A percentile compares a stretch with the other conserved stretches of the same genome.
Evolutionary conservation across 2,113 vertebrate species (phyloP).

Genomic region (Colius striatus): DNA sequence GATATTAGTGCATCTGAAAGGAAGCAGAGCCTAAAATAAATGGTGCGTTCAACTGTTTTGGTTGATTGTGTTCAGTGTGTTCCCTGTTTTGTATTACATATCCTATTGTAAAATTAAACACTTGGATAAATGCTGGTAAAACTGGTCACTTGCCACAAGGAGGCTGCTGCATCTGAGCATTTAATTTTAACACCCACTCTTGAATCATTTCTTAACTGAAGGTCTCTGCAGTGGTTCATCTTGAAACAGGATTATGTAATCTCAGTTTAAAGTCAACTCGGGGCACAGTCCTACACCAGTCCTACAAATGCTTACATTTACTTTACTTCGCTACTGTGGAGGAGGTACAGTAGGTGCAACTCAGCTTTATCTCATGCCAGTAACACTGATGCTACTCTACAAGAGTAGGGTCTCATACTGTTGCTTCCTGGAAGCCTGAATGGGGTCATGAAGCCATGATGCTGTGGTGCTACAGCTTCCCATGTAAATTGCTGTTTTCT

Average conservation of each 20-base stretch:
- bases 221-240: not conserved
- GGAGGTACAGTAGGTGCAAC: not conserved
- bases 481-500: not conserved
- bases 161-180: not conserved
- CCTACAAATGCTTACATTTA: not conserved
- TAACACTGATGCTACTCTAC: not conserved
- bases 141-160: not conserved
- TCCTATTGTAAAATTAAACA: not conserved
- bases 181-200: not conserved
- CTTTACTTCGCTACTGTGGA: not conserved
- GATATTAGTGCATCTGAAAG: not conserved
- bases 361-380: not conserved
- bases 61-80: not conserved
- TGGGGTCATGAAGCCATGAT: not conserved
- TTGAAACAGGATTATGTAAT: not conserved
- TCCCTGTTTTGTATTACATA: not conserved
- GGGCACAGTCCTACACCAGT: not conserved
- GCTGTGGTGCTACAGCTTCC: not conserved
- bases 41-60: not conserved
- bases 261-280: not conserved
- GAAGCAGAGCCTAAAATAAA: conserved; percentile 27
- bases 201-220: not conserved
- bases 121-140: not conserved
- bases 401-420: not conserved
- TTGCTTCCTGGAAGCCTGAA: not conserved